Conservation (phyloP, 1,140 invertebrate species). For the Zophobas morio region DNA sequence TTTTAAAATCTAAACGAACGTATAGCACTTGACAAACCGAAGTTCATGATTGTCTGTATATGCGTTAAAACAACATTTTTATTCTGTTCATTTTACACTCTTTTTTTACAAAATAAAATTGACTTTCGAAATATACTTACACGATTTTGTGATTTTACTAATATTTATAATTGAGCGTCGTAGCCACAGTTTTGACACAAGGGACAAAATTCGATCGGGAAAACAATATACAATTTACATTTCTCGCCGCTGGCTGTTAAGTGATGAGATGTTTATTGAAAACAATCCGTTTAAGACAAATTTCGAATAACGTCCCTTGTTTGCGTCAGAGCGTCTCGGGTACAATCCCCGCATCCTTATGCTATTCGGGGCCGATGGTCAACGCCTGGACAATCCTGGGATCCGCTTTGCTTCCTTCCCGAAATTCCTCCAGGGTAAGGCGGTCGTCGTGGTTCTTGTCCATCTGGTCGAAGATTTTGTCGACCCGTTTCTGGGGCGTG, state of each 20-base stretch:
- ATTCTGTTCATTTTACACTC: slow-evolving; percentile 12
- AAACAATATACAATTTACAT: slow-evolving; percentile 7
- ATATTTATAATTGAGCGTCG: slow-evolving; percentile 54
- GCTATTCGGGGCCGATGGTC: slow-evolving; percentile 83
- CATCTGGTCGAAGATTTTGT: slow-evolving; percentile 98
- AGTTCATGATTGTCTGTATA: slow-evolving; percentile 33
- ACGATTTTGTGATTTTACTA: slow-evolving; percentile 44
- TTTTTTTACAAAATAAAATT: slow-evolving; percentile 16
- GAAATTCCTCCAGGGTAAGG: slow-evolving; percentile 97
- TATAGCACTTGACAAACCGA: slow-evolving; percentile 12
- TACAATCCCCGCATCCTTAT: slow-evolving; percentile 62
- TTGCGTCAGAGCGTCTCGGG: slow-evolving; percentile 61
- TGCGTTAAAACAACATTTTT: not conserved
- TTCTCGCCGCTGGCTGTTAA: not conserved
- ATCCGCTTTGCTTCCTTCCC: slow-evolving; percentile 98
- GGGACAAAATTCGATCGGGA: slow-evolving; percentile 39
- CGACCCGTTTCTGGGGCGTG: slow-evolving; percentile 94
- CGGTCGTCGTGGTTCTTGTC: slow-evolving; percentile 99
- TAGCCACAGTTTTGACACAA: slow-evolving; percentile 49
- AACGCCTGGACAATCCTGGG: slow-evolving; percentile 98
- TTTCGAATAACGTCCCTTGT: slow-evolving; percentile 20
- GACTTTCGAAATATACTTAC: slow-evolving; percentile 20
- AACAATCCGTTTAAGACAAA: slow-evolving; percentile 3
- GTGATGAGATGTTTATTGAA: slow-evolving; percentile 11
- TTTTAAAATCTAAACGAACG: not conserved